Evolutionary conservation across 2,113 vertebrate species (phyloP), one percentile per base, ranked within the genome.

Genomic region (Electrona antarctica): DNA sequence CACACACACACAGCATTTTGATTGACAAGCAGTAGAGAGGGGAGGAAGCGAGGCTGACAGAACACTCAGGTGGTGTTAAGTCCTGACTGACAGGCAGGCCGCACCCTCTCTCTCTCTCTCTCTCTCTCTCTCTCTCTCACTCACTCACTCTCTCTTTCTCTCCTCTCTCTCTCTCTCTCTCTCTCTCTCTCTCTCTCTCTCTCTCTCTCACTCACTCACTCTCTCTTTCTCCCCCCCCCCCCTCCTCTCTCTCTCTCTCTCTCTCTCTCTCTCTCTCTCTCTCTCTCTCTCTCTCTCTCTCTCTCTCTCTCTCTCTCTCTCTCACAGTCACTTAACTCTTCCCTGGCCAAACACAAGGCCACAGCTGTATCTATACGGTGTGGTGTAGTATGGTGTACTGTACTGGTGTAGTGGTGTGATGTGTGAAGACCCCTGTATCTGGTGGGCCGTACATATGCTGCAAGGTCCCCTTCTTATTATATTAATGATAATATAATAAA

Each of bases 11-110:
- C 68, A 52, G 21, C 14, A 13, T 75, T 67, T 73, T 92, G 88
- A 91, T 84, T 91, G 91, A 66, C 90, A 90, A 82, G 79, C 14
- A 7, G 76, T 73, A 76, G 75, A 82, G 86, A 88, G 83, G 63
- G 85, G 76, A 91, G 91, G 90, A 91, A 91, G 80, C 80, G 80
- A 80, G 59, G 72, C 62, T 90, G 91, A 91, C 89, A 88, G 77
- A 73, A 74, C 84, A 86, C 85, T 92, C 79, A 88, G 87, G 84
- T 85, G 79, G 83, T 82, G 89, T 90, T 90, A 89, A 88, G 85
- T 74, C 71, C 74, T 79, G 74, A 82, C 41, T 87, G 88, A 86
- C 88, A 88, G 82, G 64, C 48, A 45, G 72, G 67, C 78, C 55
- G 66, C 79, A 3, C 87, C 84, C 79, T 76, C 33, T 29, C 8